Base-by-base conservation (phyloP, 2,888 invertebrate genomes). In the Notocelia uddmanniana region DNA sequence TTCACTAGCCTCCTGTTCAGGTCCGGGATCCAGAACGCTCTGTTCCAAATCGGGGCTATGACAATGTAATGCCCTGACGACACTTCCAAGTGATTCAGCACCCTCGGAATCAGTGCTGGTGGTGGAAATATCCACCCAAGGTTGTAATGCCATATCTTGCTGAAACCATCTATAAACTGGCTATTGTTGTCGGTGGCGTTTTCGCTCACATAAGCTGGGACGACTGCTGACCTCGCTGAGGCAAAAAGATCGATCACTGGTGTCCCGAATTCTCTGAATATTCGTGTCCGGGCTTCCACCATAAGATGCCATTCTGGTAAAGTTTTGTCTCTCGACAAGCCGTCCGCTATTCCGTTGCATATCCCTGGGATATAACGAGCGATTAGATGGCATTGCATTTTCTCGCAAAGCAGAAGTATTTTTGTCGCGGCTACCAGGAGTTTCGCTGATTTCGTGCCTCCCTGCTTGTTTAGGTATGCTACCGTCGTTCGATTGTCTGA, bases 121-220 rank as follows among this genome's bases (percentile, higher is more conserved):
- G 79, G 79, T 6, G 78, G 78, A 59, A 80, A 79, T 3, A 78
- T 50, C 76, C 75, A 78, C 2, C 73, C 76, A 1, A 78, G 73
- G 6, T 18, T 70, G 74, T 63, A 75, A 0, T 71, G 5, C 78
- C 78, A 78, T 3, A 10, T 34, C 41, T 63, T 60, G 66, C 76
- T 77, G 76, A 79, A 77, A 0, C 77, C 77, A 37, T 79, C 74
- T 48, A 50, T 52, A 67, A 77, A 10, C 37, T 52, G 10, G 70
- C 68, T 1, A 41, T 26, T 1, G n/a, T 13, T 15, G 68, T 79
- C 77, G n/a, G 21, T 68, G 6, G 45, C 45, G 41, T 76, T 69
- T 41, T 45, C 26, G 6, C 69, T 54, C 2, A 74, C 76, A 10
- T 74, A 74, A 1, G 18, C 19, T 34, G 50, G 37, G 11, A 77